These are phyloP conservation scores for Macrobrachium nipponense DNA, from an alignment of 1,140 invertebrate species.

Conservation along the genomic window DNA sequence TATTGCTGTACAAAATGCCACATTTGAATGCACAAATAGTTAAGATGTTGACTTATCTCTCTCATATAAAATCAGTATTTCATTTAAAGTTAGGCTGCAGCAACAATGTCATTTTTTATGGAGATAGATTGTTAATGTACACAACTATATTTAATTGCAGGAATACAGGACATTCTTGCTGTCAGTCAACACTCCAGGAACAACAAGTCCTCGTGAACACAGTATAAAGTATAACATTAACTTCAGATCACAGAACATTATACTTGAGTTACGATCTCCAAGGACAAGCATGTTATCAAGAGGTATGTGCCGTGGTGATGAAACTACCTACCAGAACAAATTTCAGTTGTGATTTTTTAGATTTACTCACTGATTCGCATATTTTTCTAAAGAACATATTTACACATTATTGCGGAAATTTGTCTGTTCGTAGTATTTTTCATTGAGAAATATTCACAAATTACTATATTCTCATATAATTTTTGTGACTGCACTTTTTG, in stretches of 20 bases:
- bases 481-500: too few species aligned
- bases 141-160: constrained; percentile 14
- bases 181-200: constrained; percentile 59
- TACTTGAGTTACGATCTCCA: constrained; percentile 48
- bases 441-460: too few species aligned
- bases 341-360: too few species aligned
- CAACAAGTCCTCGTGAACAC: constrained; percentile 52
- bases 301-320: constrained; percentile 4
- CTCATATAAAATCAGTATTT: not conserved
- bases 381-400: too few species aligned
- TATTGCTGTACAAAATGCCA: too few species aligned
- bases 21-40: too few species aligned
- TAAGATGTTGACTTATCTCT: too few species aligned
- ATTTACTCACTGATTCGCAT: too few species aligned
- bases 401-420: too few species aligned
- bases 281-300: constrained; percentile 34
- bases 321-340: not conserved
- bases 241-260: constrained; percentile 51
- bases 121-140: not conserved
- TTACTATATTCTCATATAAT: too few species aligned
- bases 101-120: not conserved
- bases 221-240: constrained; percentile 55
- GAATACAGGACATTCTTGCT: constrained; percentile 45
- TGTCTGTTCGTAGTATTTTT: too few species aligned
- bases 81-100: too few species aligned